Evolutionary conservation across 2,888 invertebrate genomes (phyloP).

Genomic region (Pseudococcus viburni): DNA sequence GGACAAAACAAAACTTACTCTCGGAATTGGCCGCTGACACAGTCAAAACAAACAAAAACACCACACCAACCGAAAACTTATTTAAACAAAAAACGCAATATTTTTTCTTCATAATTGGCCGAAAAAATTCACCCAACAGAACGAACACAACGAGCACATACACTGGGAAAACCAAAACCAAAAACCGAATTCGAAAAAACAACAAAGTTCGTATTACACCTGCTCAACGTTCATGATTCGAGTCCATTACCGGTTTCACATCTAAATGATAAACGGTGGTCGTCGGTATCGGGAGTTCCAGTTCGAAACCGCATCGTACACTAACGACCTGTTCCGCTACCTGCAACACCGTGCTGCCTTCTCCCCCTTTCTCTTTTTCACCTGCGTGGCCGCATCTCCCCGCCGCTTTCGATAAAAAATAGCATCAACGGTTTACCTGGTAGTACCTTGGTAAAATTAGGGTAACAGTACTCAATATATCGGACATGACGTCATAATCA

Average conservation of each 20-base stretch:
- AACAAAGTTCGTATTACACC: constrained; percentile 57
- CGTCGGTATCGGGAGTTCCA: constrained; percentile 59
- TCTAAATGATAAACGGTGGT: constrained; percentile 61
- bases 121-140: background rate
- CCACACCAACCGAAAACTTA: constrained; percentile 61
- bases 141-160: constrained; percentile 8
- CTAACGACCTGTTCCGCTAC: constrained; percentile 66
- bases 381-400: constrained; percentile 14
- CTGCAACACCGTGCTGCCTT: constrained; percentile 43
- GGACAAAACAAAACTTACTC: constrained; percentile 45
- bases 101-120: constrained; percentile 59
- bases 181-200: constrained; percentile 10
- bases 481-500: constrained; percentile 63
- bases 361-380: constrained; percentile 62
- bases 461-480: constrained; percentile 57
- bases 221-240: constrained; percentile 63
- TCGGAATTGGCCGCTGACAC: constrained; percentile 33
- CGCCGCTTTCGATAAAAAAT: constrained; percentile 35
- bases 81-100: constrained; percentile 64
- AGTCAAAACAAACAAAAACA: constrained; percentile 58
- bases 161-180: constrained; percentile 1
- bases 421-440: constrained; percentile 46
- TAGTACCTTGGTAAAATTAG: constrained; percentile 52
- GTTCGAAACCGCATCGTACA: constrained; percentile 64
- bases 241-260: constrained; percentile 65